Conservation (phyloP, 2,888 invertebrate species). For the Thereva unica region DNA sequence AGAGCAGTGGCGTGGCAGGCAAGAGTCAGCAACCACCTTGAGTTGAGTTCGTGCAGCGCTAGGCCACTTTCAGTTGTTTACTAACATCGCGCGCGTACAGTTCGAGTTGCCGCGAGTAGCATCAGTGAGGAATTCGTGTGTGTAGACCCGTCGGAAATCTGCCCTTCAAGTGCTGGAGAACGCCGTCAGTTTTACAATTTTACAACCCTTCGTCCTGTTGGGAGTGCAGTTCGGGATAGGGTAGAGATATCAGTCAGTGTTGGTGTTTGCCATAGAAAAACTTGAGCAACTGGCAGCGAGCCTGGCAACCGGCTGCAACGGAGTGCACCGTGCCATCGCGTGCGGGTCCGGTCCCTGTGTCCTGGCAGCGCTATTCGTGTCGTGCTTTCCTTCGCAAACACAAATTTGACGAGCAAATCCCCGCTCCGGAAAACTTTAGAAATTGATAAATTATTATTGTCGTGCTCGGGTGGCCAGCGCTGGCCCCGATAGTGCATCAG, state of each 20-base stretch:
- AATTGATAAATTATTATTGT: conserved; percentile 29
- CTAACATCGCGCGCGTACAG: conserved; percentile 29
- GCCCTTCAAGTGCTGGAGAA: not conserved
- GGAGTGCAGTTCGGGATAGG: no score
- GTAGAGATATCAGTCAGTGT: no score
- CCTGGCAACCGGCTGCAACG: conserved; percentile 4
- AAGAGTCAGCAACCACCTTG: conserved; percentile 3
- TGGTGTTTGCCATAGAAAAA: no score
- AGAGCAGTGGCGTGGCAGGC: not conserved
- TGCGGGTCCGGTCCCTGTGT: conserved; percentile 17
- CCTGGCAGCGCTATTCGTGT: conserved; percentile 17
- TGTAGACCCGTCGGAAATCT: conserved; percentile 22
- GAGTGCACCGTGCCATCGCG: conserved; percentile 28
- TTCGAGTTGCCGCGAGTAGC: not conserved
- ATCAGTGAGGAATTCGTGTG: conserved; percentile 4
- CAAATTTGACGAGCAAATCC: conserved; percentile 12
- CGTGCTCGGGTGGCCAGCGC: conserved; percentile 5
- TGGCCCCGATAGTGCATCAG: conserved; percentile 16
- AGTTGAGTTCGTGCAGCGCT: not conserved
- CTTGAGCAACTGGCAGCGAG: no score
- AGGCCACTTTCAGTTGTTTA: conserved; percentile 28
- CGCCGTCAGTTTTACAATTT: no score
- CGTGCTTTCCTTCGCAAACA: conserved; percentile 27
- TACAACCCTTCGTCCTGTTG: no score
- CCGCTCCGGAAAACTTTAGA: conserved; percentile 2